Percentiles rank a stretch among this genome's conserved stretches.
Conservation (phyloP, 2,113 vertebrate genomes). For the Ia io region DNA sequence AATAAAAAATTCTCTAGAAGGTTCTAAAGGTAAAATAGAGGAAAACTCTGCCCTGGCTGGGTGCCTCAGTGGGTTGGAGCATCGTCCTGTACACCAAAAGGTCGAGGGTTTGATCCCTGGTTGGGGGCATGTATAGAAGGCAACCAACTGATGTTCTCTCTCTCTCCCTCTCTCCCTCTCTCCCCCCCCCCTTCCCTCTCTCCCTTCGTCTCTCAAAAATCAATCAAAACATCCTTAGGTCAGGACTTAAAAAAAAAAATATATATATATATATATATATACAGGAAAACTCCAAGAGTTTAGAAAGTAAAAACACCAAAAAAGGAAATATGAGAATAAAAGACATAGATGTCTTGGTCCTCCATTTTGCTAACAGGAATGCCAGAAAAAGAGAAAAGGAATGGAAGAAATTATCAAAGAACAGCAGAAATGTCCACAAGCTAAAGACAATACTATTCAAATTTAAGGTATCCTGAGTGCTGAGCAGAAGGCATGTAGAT, state of each 20-base stretch:
- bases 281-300: not conserved
- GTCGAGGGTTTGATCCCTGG: too few relatives aligned
- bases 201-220: too few relatives aligned
- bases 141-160: too few relatives aligned
- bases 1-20: not conserved
- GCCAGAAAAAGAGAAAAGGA: constrained; percentile 20
- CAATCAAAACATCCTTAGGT: too few relatives aligned
- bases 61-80: too few relatives aligned
- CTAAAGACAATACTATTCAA: not conserved
- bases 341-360: not conserved
- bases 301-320: not conserved
- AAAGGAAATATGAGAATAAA: not conserved
- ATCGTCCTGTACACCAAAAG: too few relatives aligned
- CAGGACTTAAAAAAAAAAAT: too few relatives aligned
- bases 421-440: not conserved
- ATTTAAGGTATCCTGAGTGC: not conserved
- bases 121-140: too few relatives aligned
- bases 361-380: not conserved
- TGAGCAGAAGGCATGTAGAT: not conserved
- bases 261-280: too few relatives aligned
- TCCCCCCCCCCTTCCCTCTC: rapidly evolving
- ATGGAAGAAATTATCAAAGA: not conserved
- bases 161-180: too few relatives aligned
- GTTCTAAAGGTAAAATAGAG: not conserved
- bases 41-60: not conserved